A percentile compares a stretch with the other conserved stretches of the same genome.
phyloP scores from a whole-genome alignment of 2,888 invertebrate species.

The Xestia sexstrigata region DNA sequence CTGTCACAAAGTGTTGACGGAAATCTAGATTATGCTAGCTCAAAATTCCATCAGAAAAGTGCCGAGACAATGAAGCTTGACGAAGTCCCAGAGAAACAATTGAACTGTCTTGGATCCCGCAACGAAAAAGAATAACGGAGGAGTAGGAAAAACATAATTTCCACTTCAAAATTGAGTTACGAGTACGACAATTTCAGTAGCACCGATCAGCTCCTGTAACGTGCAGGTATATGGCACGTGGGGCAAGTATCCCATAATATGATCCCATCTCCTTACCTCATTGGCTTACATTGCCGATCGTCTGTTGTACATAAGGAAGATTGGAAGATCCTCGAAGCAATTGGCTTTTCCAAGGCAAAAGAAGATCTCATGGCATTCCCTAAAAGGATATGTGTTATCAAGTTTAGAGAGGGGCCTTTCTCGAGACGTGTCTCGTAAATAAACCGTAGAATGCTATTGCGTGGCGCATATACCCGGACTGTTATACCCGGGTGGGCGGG shows the following conservation, averaged over 20 bases:
- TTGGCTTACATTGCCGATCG: conserved; percentile 2
- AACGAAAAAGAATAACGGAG: too few species aligned
- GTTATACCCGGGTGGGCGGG: conserved; percentile 4
- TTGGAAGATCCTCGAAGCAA: conserved; percentile 18
- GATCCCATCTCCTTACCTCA: conserved; percentile 8
- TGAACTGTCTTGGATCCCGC: too few species aligned
- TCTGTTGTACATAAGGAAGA: conserved; percentile 37
- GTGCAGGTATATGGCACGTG: neutral
- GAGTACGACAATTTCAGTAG: neutral
- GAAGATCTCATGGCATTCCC: conserved; percentile 27
- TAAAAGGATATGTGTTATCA: conserved; percentile 52
- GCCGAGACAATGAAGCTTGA: too few species aligned
- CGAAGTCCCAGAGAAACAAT: too few species aligned
- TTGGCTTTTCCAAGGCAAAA: conserved; percentile 38
- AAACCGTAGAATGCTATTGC: conserved; percentile 54
- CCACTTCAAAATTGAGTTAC: neutral
- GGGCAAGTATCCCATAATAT: neutral
- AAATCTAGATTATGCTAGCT: too few species aligned
- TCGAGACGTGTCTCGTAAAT: conserved; percentile 53
- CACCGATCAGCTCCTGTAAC: neutral
- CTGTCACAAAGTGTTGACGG: too few species aligned
- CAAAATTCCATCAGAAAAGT: too few species aligned
- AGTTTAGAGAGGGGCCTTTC: conserved; percentile 45
- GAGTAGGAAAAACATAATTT: too few species aligned
- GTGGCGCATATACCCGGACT: conserved; percentile 6